Base-by-base conservation (phyloP, 2,113 vertebrate genomes). In the Melanotaenia duboulayi region DNA sequence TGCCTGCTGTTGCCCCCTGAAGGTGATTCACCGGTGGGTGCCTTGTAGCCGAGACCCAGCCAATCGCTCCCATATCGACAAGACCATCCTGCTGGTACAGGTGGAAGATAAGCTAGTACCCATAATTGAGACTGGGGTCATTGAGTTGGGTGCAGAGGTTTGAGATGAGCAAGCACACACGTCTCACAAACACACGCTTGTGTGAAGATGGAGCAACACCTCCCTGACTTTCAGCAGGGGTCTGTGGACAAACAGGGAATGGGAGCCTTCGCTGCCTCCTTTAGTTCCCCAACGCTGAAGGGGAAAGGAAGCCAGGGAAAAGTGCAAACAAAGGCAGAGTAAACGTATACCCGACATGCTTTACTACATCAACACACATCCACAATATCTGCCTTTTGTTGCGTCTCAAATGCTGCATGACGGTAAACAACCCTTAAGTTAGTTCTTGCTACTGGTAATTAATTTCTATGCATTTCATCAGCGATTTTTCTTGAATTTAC, bases 11-110 rank as follows among this genome's bases (percentile, higher is more conserved):
- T 22, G 56, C 57, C 70, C 40, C 65, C 54, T 88, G 69, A 69
- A 99, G 98, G 98, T 99, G 95, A 97, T 99, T 97, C 98, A 99
- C 97, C 97, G 97, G 90, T 99, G 97, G 97, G 96, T 98, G 96
- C 97, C 98, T 98, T 99, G 96, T 95, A 98, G 97, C 94, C 95
- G 97, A 93, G 98, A 99, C 90, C 96, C 95, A 89, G 95, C 96
- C 89, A 96, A 91, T 89, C 95, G 97, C 83, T 99, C 98, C 90
- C 98, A 98, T 89, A 97, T 98, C 85, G 97, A 99, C 93, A 99
- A 97, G 93, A 96, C 97, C 93, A 98, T 99, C 94, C 95, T 99
- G 92, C 96, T 99, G 92, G 96, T 99, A 90, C 97, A 99, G 94
- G 97, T 99, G 85, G 98, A 99, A 79, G 98, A 99, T 84, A 99